Evolutionary conservation across 1,140 invertebrate genomes (phyloP).

Genomic region (Drosophila navojoa): DNA sequence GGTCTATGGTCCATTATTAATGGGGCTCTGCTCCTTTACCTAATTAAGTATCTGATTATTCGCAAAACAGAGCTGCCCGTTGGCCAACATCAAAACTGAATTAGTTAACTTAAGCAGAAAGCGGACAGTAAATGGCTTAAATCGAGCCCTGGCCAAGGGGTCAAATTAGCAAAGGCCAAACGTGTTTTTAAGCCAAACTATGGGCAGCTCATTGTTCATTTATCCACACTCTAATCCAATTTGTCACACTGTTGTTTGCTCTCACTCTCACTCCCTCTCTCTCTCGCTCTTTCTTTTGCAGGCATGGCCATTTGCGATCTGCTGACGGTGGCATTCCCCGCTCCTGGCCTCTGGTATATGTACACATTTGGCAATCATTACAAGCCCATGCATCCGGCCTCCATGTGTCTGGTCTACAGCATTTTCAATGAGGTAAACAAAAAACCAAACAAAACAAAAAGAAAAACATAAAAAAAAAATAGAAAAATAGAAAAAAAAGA

Average conservation of each 20-base stretch:
- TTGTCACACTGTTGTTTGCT: slow-evolving; percentile 32
- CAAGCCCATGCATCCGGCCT: slow-evolving; percentile 89
- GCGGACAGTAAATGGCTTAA: neutral
- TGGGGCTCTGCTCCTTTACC: too few species aligned
- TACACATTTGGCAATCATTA: slow-evolving; percentile 94
- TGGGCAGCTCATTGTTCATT: slow-evolving; percentile 21
- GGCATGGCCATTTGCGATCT: slow-evolving; percentile 96
- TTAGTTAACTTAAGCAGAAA: too few species aligned
- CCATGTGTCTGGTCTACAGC: slow-evolving; percentile 91
- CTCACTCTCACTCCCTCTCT: neutral
- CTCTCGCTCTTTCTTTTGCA: slow-evolving; percentile 43
- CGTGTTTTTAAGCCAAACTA: slow-evolving; percentile 26
- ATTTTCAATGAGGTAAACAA: slow-evolving; percentile 90
- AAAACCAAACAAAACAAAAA: slow-evolving; percentile 85
- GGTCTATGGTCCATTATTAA: too few species aligned
- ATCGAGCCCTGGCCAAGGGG: neutral
- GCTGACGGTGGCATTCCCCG: slow-evolving; percentile 94
- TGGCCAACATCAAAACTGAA: too few species aligned
- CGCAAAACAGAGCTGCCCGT: too few species aligned
- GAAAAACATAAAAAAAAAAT: slow-evolving; percentile 2
- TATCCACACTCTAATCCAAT: slow-evolving; percentile 32
- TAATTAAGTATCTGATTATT: too few species aligned
- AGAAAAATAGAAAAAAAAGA: neutral
- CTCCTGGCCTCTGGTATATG: slow-evolving; percentile 95
- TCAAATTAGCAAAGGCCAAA: slow-evolving; percentile 7